Conservation (phyloP, 2,888 invertebrate species). For the Biston stratarius region DNA sequence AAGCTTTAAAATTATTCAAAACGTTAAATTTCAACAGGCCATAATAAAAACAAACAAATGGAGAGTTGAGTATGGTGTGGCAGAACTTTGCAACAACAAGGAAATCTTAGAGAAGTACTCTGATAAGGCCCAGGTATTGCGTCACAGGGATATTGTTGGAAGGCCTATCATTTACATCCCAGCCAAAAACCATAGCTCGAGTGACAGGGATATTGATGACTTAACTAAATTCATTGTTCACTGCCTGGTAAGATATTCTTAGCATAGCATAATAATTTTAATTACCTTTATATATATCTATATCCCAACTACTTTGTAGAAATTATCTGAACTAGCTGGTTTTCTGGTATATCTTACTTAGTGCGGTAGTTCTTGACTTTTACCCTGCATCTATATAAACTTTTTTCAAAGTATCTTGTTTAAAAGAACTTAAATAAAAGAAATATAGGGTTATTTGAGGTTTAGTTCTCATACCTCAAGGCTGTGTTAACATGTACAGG, state of each 20-base stretch:
- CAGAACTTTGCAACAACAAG: constrained; percentile 83
- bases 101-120: constrained; percentile 86
- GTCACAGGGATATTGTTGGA: constrained; percentile 90
- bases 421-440: too few relatives aligned
- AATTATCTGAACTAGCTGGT: too few relatives aligned
- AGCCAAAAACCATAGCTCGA: constrained; percentile 91
- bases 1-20: background rate
- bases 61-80: constrained; percentile 91
- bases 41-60: constrained; percentile 93
- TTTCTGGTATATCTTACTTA: too few relatives aligned
- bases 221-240: constrained; percentile 92
- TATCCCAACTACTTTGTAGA: too few relatives aligned
- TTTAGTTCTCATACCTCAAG: too few relatives aligned
- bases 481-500: too few relatives aligned
- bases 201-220: constrained; percentile 91
- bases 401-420: too few relatives aligned
- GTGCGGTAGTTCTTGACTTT: too few relatives aligned
- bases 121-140: constrained; percentile 89
- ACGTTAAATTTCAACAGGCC: constrained; percentile 80
- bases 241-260: constrained; percentile 86
- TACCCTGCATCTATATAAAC: too few relatives aligned
- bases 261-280: background rate
- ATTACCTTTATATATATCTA: background rate
- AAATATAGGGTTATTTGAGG: too few relatives aligned
- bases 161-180: constrained; percentile 93